These are phyloP conservation scores for Spilarctia lutea DNA, from an alignment of 2,888 invertebrate species.

Conservation along the genomic window DNA sequence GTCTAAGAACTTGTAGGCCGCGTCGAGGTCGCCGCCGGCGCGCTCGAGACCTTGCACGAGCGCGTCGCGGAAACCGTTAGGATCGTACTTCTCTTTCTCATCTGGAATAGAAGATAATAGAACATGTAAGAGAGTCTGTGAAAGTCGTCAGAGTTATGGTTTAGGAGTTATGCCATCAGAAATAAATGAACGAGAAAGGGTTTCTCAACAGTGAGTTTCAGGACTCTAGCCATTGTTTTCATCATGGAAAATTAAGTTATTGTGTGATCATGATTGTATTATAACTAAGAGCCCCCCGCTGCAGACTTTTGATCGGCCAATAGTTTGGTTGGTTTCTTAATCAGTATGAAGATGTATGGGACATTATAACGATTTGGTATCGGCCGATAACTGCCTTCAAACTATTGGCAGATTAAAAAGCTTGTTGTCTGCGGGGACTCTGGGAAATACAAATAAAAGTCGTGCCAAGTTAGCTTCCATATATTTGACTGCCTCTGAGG, in stretches of 20 bases:
- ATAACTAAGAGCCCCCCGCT: too few relatives aligned
- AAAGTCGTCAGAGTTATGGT: neutral
- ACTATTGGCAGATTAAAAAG: too few relatives aligned
- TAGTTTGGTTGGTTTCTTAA: too few relatives aligned
- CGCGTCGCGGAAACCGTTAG: constrained; percentile 98
- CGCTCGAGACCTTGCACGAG: constrained; percentile 98
- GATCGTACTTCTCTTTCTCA: constrained; percentile 99
- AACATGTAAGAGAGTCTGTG: neutral
- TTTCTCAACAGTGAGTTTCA: constrained; percentile 77
- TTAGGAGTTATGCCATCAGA: constrained; percentile 50
- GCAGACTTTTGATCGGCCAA: too few relatives aligned
- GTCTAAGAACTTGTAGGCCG: constrained; percentile 98
- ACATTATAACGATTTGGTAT: too few relatives aligned
- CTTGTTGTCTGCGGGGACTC: too few relatives aligned
- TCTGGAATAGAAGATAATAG: constrained; percentile 85
- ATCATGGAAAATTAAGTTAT: constrained; percentile 61
- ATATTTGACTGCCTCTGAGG: too few relatives aligned
- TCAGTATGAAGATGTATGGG: too few relatives aligned
- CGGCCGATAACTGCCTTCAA: too few relatives aligned
- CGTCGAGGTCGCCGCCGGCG: constrained; percentile 97
- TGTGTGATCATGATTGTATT: neutral
- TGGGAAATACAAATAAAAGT: neutral
- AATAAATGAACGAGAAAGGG: constrained; percentile 78
- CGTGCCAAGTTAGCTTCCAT: neutral
- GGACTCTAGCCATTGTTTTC: constrained; percentile 84